Percentiles rank a stretch among this genome's conserved stretches.
These are phyloP conservation scores for Terebella lapidaria DNA, from an alignment of 2,888 invertebrate genomes.

Conservation along the genomic window DNA sequence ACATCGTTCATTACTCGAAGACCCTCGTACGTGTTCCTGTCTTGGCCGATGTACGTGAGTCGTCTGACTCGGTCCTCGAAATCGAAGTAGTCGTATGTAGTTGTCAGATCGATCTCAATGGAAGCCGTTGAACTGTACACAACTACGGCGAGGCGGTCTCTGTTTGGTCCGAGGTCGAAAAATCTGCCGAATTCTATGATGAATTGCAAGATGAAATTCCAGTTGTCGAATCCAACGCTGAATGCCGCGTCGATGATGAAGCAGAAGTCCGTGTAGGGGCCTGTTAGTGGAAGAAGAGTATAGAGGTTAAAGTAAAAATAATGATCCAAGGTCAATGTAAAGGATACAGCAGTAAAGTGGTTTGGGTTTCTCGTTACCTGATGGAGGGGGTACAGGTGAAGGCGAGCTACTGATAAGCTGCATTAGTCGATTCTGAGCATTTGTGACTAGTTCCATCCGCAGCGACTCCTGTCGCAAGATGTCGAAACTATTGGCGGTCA, in stretches of 20 bases:
- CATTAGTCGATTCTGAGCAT: too few relatives aligned
- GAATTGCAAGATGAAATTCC: constrained; percentile 1
- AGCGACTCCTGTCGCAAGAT: background rate
- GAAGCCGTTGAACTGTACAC: background rate
- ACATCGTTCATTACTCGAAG: background rate
- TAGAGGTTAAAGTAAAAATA: too few relatives aligned
- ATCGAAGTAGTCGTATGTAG: background rate
- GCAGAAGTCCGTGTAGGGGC: background rate
- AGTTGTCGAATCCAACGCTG: background rate
- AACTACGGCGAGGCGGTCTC: background rate
- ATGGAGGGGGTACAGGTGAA: too few relatives aligned
- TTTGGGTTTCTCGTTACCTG: too few relatives aligned
- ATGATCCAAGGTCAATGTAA: too few relatives aligned
- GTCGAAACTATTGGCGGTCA: background rate
- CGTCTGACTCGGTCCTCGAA: background rate
- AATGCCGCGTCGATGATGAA: background rate
- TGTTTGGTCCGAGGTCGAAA: background rate
- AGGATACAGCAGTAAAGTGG: too few relatives aligned
- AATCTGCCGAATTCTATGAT: background rate
- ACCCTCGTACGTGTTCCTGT: background rate
- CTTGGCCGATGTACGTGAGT: background rate
- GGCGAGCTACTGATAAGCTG: too few relatives aligned
- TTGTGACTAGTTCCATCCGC: too few relatives aligned
- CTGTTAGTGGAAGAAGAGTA: too few relatives aligned
- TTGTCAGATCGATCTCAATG: background rate